A percentile compares a stretch with the other conserved stretches of the same genome.
Evolutionary conservation across 2,888 invertebrate genomes (phyloP).

Genomic region (Thereva unica): DNA sequence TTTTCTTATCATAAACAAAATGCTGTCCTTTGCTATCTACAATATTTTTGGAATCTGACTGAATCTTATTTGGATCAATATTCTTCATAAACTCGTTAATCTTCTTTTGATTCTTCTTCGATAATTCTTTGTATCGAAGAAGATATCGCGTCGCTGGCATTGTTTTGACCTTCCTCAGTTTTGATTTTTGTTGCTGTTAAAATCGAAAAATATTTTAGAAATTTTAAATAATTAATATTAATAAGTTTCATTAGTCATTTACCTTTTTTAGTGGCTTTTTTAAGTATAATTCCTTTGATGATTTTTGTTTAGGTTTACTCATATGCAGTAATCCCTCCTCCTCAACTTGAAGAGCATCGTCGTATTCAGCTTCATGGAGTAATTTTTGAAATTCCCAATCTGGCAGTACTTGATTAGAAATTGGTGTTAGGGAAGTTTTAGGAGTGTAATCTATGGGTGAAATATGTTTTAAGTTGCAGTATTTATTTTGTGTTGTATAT

Average conservation of each 20-base stretch:
- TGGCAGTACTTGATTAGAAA: background rate
- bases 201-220: background rate
- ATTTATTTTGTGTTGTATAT: too few relatives aligned
- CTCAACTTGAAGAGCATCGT: constrained; percentile 45
- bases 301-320: background rate
- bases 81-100: constrained; percentile 37
- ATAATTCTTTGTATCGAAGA: too few relatives aligned
- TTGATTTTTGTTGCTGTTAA: background rate
- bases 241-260: background rate
- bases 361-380: constrained; percentile 32
- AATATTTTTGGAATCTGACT: constrained; percentile 53
- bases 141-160: too few relatives aligned
- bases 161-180: too few relatives aligned
- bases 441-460: too few relatives aligned
- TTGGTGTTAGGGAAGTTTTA: too few relatives aligned
- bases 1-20: constrained; percentile 50
- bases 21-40: constrained; percentile 48
- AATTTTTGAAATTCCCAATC: constrained; percentile 34
- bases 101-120: too few relatives aligned
- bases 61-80: constrained; percentile 50
- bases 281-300: background rate
- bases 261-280: constrained; percentile 41
- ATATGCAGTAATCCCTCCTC: constrained; percentile 46
- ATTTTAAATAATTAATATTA: too few relatives aligned
- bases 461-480: too few relatives aligned